Evolutionary conservation across 1,140 invertebrate species (phyloP), one percentile per base, ranked within the genome.

Genomic region (Drusus annulatus): DNA sequence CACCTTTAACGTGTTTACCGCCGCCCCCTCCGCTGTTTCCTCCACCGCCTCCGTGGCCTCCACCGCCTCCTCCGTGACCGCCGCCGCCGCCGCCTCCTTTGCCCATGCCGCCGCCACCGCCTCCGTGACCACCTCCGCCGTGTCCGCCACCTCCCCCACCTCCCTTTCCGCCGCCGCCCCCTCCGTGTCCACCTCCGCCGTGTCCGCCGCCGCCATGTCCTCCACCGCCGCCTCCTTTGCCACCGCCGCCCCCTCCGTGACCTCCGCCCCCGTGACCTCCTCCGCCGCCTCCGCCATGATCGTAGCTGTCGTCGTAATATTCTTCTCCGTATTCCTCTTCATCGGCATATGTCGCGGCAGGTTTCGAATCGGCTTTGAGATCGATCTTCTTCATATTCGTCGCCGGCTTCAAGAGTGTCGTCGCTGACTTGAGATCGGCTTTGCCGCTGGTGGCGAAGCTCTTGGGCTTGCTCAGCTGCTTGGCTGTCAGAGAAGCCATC

Each of bases 21-120:
- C 54, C 80, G 19, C 21, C 76, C 21, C 60, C 60, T 1, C 60
- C 63, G 13, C 73, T 75, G n/a, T n/a, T n/a, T n/a, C n/a, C n/a
- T n/a, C 7, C 85, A 80, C 1, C 83, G 79, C 51, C 84, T 79
- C 36, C 86, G 17, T 73, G 56, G n/a, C 78, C 54, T 28, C 21
- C 76, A 60, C 71, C 80, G 76, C 50, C 83, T 25, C 21, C 63
- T 36, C 76, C 80, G 17, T 28, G 17, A 19, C 45, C 58, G 23
- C 52, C 76, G 36, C 15, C 19, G 19, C 19, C 54, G n/a, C 51
- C 58, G 51, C 62, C 75, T 25, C 50, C 63, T 21, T 21, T 45
- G 1, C 51, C 63, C 1, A 5, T 23, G 16, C 45, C 63, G 23
- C 75, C 45, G 21, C 62, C 63, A 2, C 36, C 63, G 1, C 62